These are phyloP conservation scores for Antedon mediterranea DNA, from an alignment of 53 echinoderm and acorn worm genomes.

Conservation along the genomic window DNA sequence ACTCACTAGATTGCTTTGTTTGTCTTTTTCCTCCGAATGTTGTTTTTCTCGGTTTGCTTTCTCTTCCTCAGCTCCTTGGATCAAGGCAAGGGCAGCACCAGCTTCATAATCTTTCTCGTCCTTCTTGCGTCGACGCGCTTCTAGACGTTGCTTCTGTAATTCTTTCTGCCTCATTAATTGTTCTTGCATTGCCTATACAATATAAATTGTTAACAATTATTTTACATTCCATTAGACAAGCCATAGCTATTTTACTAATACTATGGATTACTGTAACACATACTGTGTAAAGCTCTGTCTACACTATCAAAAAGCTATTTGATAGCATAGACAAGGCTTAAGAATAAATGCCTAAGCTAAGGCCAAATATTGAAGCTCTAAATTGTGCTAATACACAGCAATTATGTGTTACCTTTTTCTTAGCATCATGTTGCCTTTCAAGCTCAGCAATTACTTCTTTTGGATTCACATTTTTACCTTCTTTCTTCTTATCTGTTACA, in stretches of 20 bases:
- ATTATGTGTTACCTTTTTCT: slow-evolving; percentile 68
- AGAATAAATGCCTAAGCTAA: no score
- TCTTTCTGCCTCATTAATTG: slow-evolving; percentile 58
- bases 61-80: slow-evolving; percentile 70
- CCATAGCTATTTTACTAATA: no score
- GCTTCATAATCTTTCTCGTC: slow-evolving; percentile 76
- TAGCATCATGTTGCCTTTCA: slow-evolving; percentile 60
- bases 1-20: slow-evolving; percentile 65
- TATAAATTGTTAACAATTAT: not conserved
- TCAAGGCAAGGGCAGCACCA: slow-evolving; percentile 53
- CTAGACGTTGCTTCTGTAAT: slow-evolving; percentile 49
- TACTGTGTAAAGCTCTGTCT: no score
- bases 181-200: slow-evolving; percentile 53
- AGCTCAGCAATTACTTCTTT: slow-evolving; percentile 58
- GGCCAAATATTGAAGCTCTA: no score
- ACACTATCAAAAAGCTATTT: no score
- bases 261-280: no score
- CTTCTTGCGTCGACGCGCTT: slow-evolving; percentile 28
- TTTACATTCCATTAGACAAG: no score
- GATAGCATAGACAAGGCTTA: no score
- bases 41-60: slow-evolving; percentile 35
- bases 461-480: slow-evolving; percentile 37
- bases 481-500: slow-evolving; percentile 1
- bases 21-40: slow-evolving; percentile 42
- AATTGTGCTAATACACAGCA: no score